Evolutionary conservation across 2,797 vertebrate species (phyloP).

Genomic region (Clarias platycephalus): DNA sequence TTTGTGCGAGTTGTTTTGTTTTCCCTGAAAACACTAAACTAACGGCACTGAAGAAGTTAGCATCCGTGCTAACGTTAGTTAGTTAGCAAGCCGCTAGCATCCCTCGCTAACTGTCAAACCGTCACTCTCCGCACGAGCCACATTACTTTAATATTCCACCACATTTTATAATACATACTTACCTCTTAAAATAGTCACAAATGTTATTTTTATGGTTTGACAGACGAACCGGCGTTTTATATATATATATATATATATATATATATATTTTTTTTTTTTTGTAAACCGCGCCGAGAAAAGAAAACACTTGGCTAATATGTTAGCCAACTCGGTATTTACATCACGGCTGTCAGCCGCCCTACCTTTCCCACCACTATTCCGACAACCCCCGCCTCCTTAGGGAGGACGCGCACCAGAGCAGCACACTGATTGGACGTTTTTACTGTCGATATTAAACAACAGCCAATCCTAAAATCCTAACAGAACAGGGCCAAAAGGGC

Average conservation of each 20-base stretch:
- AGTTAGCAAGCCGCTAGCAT: constrained; percentile 17
- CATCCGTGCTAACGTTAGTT: background rate
- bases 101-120: background rate
- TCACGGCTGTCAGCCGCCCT: constrained; percentile 21
- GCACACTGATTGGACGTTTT: background rate
- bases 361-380: constrained; percentile 17
- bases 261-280: no score
- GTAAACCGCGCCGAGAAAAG: constrained; percentile 9
- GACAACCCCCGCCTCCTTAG: background rate
- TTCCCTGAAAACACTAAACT: background rate
- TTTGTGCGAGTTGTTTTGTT: no score
- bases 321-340: constrained; percentile 36
- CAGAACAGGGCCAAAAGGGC: no score
- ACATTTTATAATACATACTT: background rate
- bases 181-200: constrained; percentile 19
- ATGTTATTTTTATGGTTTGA: background rate
- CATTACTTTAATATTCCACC: background rate
- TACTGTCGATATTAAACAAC: background rate
- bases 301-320: constrained; percentile 20
- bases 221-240: background rate
- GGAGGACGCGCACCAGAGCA: background rate
- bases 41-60: background rate
- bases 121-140: background rate
- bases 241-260: no score
- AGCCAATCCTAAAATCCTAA: background rate